These are phyloP conservation scores for Chaenodraco wilsoni DNA, from an alignment of 2,797 vertebrate genomes.

Conservation along the genomic window DNA sequence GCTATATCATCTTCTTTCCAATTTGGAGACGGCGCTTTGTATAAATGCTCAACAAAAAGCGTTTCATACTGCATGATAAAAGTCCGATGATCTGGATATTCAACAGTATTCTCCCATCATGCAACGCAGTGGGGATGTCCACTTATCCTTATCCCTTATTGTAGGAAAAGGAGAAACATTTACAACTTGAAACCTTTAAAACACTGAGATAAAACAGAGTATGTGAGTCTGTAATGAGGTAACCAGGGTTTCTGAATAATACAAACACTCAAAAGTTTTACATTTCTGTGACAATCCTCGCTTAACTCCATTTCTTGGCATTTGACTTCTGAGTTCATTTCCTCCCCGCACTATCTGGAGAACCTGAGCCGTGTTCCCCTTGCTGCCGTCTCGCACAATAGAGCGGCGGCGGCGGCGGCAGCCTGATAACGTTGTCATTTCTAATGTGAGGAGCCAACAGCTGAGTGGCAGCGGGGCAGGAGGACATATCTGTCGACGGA, in stretches of 20 bases:
- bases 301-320: constrained; percentile 46
- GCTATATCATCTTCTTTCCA: constrained; percentile 15
- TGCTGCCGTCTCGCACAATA: constrained; percentile 27
- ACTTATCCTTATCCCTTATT: not conserved
- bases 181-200: too few species aligned
- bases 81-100: too few species aligned
- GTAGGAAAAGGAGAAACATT: not conserved
- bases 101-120: too few species aligned
- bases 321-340: constrained; percentile 57
- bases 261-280: constrained; percentile 28
- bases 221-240: constrained; percentile 8
- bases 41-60: not conserved
- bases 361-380: constrained; percentile 39
- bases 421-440: constrained; percentile 60
- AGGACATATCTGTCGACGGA: constrained; percentile 42
- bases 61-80: not conserved
- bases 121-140: too few species aligned
- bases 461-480: constrained; percentile 42
- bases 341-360: constrained; percentile 46
- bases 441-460: constrained; percentile 37
- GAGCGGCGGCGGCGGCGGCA: constrained; percentile 11
- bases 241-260: constrained; percentile 23
- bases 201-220: not conserved
- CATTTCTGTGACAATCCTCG: constrained; percentile 6
- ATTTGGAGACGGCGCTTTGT: constrained; percentile 2